Conservation (phyloP, 2,797 vertebrate genomes). For the Channa striata region DNA sequence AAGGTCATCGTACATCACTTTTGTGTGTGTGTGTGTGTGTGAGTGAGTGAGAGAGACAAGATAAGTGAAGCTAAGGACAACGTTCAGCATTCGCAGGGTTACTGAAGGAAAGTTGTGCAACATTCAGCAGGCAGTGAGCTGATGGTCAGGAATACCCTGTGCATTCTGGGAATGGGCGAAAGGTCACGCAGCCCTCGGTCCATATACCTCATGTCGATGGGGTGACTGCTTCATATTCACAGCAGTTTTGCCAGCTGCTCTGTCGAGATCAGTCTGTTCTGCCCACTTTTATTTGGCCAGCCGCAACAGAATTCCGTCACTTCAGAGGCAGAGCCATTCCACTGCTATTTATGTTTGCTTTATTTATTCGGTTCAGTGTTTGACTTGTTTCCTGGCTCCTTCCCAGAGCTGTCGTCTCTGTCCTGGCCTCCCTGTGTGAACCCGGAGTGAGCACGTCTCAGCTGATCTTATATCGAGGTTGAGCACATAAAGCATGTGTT, state of each 20-base stretch:
- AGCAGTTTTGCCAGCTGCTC: not conserved
- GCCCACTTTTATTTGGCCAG: not conserved
- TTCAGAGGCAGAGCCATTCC: not conserved
- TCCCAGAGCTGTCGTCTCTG: not conserved
- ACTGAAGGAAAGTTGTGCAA: slow-evolving; percentile 50
- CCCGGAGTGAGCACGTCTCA: slow-evolving; percentile 12
- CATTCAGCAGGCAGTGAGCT: slow-evolving; percentile 25
- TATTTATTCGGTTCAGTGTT: not conserved
- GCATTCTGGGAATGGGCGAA: slow-evolving; percentile 11
- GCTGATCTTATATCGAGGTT: slow-evolving; percentile 1
- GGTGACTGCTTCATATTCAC: slow-evolving; percentile 16
- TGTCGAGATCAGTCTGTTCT: not conserved
- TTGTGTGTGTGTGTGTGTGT: no score
- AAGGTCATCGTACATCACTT: no score
- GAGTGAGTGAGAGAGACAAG: not conserved
- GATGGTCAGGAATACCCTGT: slow-evolving; percentile 25
- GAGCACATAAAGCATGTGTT: not conserved
- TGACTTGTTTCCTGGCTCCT: not conserved
- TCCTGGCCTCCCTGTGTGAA: slow-evolving; percentile 5
- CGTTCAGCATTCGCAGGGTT: slow-evolving; percentile 43
- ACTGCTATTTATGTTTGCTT: not conserved
- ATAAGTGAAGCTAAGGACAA: slow-evolving; percentile 57
- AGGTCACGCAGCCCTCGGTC: slow-evolving; percentile 31
- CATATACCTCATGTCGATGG: slow-evolving; percentile 27
- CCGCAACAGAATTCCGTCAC: not conserved